These are phyloP conservation scores for Zonotrichia leucophrys DNA, from an alignment of 2,113 vertebrate genomes.

Conservation along the genomic window DNA sequence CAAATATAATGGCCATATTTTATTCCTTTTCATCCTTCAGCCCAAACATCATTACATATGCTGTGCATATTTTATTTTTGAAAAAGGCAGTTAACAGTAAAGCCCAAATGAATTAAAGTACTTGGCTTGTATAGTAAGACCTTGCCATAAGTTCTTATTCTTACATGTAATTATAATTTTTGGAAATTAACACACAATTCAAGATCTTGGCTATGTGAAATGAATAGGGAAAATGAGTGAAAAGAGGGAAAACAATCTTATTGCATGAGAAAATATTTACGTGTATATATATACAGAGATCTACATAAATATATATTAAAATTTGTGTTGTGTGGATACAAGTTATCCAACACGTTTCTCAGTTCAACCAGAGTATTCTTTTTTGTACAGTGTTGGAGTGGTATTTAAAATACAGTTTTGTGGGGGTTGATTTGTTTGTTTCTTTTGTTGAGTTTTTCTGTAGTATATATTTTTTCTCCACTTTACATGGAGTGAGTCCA, in stretches of 20 bases:
- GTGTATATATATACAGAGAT: fast-evolving
- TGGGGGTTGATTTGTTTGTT: too few species aligned
- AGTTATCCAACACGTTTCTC: background rate
- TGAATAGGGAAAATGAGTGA: background rate
- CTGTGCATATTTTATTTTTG: background rate
- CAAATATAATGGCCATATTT: background rate
- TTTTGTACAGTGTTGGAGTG: background rate
- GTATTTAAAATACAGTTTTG: too few species aligned
- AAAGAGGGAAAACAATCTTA: background rate
- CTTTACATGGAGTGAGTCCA: background rate
- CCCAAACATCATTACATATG: background rate
- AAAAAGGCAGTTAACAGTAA: background rate
- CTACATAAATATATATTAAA: background rate
- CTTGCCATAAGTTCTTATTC: background rate
- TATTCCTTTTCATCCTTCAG: background rate
- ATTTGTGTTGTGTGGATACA: background rate
- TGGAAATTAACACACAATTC: background rate
- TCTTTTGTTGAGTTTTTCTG: too few species aligned
- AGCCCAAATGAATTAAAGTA: background rate
- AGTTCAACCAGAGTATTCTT: background rate
- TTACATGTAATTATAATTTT: background rate
- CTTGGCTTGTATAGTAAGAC: background rate
- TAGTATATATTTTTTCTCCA: background rate
- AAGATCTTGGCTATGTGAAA: background rate
- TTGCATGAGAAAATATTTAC: background rate